These are phyloP conservation scores for Hoplostethus mediterraneus DNA, from an alignment of 2,797 vertebrate species.

Conservation along the genomic window DNA sequence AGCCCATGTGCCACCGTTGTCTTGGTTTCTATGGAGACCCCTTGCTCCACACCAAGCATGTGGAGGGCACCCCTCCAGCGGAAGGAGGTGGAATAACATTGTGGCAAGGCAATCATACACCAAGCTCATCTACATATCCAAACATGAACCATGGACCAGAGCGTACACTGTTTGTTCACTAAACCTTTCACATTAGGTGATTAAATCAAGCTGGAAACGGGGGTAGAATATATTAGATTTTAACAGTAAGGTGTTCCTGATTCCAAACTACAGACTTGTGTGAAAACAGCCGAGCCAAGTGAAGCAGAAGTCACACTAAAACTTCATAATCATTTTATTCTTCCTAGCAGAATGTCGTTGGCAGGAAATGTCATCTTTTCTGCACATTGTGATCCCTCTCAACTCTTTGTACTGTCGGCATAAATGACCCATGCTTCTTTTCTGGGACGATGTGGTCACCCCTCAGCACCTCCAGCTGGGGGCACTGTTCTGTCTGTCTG, in stretches of 20 bases:
- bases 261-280: not conserved
- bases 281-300: not conserved
- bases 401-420: constrained; percentile 25
- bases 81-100: constrained; percentile 77
- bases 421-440: constrained; percentile 41
- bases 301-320: not conserved
- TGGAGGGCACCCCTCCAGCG: constrained; percentile 76
- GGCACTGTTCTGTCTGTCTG: constrained; percentile 56
- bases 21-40: constrained; percentile 88
- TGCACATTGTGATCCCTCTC: constrained; percentile 24
- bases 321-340: not conserved
- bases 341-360: not conserved
- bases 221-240: constrained; percentile 2
- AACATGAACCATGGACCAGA: constrained; percentile 78
- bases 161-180: constrained; percentile 69
- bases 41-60: constrained; percentile 80
- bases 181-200: constrained; percentile 65
- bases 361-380: not conserved
- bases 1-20: constrained; percentile 84
- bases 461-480: constrained; percentile 52
- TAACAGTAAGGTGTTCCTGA: not conserved
- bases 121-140: constrained; percentile 76
- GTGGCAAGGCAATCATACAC: constrained; percentile 78
- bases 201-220: constrained; percentile 41
- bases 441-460: constrained; percentile 22